phyloP scores from a whole-genome alignment of 1,140 invertebrate genomes.

The Mesaphorura yosii region DNA sequence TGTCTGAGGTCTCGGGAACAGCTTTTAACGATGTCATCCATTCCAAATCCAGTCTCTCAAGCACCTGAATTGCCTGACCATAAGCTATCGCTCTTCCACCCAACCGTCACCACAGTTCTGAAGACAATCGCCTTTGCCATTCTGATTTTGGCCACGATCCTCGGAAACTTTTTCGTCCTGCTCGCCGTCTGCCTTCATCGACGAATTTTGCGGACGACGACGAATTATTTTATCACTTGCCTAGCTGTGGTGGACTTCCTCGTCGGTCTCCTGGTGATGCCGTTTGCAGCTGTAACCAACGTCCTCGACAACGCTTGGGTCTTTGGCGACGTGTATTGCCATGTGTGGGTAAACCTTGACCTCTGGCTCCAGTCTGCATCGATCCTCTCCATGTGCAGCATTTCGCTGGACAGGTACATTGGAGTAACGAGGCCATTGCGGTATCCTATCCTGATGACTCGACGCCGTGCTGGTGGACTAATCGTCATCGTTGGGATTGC shows the following conservation, averaged over 20 bases:
- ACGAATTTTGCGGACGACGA: background rate
- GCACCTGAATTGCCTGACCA: too few species aligned
- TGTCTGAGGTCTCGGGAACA: too few species aligned
- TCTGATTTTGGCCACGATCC: too few species aligned
- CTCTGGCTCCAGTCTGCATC: constrained; percentile 17
- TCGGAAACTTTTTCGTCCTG: constrained; percentile 9
- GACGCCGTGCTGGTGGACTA: background rate
- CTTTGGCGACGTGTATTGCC: constrained; percentile 13
- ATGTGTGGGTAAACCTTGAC: constrained; percentile 8
- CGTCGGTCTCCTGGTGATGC: constrained; percentile 9
- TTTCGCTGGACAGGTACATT: constrained; percentile 18
- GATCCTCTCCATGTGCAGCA: constrained; percentile 14
- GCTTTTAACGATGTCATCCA: too few species aligned
- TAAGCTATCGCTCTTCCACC: too few species aligned
- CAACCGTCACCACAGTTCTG: too few species aligned
- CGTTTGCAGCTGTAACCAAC: background rate
- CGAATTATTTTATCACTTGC: constrained; percentile 7
- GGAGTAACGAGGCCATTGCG: constrained; percentile 12
- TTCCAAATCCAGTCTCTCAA: too few species aligned
- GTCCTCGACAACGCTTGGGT: constrained; percentile 8
- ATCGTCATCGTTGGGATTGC: constrained; percentile 7
- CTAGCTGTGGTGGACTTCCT: constrained; percentile 16
- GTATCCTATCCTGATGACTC: constrained; percentile 4
- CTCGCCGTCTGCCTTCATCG: background rate
- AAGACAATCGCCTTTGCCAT: too few species aligned